Conservation (phyloP, 2,113 vertebrate species). For the Typhlomys cinereus region DNA sequence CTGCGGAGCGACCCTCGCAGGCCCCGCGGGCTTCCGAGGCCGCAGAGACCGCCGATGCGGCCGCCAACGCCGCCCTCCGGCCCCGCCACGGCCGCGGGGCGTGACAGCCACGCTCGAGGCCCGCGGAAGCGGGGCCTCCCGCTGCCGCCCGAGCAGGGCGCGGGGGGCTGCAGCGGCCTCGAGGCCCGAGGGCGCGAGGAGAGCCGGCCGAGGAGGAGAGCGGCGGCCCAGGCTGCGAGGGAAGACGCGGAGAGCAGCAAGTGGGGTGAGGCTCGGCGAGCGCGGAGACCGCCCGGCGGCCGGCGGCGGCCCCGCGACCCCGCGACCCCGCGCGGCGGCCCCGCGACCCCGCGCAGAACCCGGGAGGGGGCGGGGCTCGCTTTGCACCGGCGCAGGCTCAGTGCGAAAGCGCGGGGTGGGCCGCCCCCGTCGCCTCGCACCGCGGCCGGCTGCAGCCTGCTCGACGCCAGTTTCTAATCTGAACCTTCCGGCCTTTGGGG, state of each 20-base stretch:
- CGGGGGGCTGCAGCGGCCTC: not conserved
- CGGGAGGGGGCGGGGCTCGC: not conserved
- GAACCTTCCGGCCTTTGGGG: not conserved
- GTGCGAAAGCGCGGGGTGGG: not conserved
- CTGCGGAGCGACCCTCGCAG: fast-evolving
- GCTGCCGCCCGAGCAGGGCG: not conserved
- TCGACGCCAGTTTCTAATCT: not conserved
- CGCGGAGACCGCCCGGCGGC: no score
- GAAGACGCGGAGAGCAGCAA: conserved; percentile 27
- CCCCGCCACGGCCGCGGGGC: not conserved
- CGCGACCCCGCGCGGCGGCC: no score
- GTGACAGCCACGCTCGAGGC: not conserved
- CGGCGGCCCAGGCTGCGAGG: conserved; percentile 43
- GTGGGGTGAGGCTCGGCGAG: not conserved
- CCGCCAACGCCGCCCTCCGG: not conserved
- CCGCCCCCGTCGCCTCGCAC: not conserved
- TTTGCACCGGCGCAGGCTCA: not conserved
- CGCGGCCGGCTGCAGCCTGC: not conserved
- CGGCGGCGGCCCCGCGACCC: no score
- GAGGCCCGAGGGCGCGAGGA: not conserved
- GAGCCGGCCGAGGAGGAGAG: conserved; percentile 2
- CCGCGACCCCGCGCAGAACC: no score
- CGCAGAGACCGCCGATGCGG: not conserved
- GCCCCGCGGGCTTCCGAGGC: fast-evolving
- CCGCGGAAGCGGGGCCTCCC: conserved; percentile 7